Base-by-base conservation (phyloP, 2,797 vertebrate genomes). In the Gallinago stenura region DNA sequence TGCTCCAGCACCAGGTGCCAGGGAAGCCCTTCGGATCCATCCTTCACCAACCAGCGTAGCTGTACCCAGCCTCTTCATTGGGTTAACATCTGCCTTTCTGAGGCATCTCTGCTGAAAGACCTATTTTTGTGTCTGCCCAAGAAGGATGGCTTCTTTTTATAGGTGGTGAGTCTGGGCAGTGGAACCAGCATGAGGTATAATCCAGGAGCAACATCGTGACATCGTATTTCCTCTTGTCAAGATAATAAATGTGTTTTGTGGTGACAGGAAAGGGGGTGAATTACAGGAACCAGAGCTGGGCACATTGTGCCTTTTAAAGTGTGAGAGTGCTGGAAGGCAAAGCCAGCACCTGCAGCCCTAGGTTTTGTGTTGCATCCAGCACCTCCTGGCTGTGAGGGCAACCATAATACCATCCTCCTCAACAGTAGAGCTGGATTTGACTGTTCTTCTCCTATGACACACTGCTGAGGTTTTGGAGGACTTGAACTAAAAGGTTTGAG, bases 271-370 rank as follows among this genome's bases (percentile, higher is more conserved):
- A 76, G 12, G 9, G 65, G 81, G 86, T 72, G 92, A 86, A 82
- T 93, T 84, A 57, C 90, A 92, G 96, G 92, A 95, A 93, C 45
- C 0, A 2, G 81, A 78, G 80, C 80, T 26, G 57, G 91, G 86
- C 66, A 90, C 7, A 1, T 12, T 75, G 41, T 84, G 84, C 91
- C 81, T 82, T 50, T 75, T 41, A 5, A 18, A 13, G 43, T 6
- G 24, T 26, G 81, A 75, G n/a, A 86, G 45, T 1, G 1, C 41
- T 60, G 90, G 56, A 62, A 79, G 70, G 58, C 46, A 60, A 28
- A 75, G 61, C 33, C 96, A 71, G 37, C 70, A 37, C 70, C 78
- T 72, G 82, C 71, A 85, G 68, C 60, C 46, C 57, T 69, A 6
- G 43, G 13, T 25, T 39, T 54, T 19, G 46, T 24, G 65, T 18